Conservation (phyloP, 2,888 invertebrate species). For the Cryptophagus acutangulus region DNA sequence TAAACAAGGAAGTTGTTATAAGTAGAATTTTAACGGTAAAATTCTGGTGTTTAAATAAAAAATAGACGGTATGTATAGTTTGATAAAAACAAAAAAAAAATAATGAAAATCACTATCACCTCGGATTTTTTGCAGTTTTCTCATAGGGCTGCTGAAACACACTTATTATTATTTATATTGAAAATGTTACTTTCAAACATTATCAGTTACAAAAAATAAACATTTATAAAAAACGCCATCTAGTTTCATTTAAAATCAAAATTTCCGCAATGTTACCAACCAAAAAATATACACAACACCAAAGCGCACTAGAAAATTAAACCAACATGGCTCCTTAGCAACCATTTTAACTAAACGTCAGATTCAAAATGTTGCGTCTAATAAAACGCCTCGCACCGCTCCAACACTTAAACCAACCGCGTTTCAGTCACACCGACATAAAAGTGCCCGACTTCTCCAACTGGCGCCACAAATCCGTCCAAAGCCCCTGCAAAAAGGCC, state of each 20-base stretch:
- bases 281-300: no score
- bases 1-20: constrained; percentile 25
- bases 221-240: constrained; percentile 46
- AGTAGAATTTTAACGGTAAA: constrained; percentile 25
- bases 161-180: constrained; percentile 42
- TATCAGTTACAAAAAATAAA: constrained; percentile 46
- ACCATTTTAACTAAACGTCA: no score
- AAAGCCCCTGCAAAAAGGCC: constrained; percentile 54
- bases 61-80: constrained; percentile 38
- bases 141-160: constrained; percentile 30
- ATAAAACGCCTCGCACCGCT: not conserved
- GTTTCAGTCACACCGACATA: constrained; percentile 78
- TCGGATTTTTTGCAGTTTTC: constrained; percentile 31
- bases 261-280: no score
- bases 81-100: constrained; percentile 28
- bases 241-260: no score
- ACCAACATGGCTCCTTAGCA: no score
- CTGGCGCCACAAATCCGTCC: constrained; percentile 67
- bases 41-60: constrained; percentile 29
- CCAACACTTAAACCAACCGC: not conserved
- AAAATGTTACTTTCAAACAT: constrained; percentile 46
- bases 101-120: constrained; percentile 26
- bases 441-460: constrained; percentile 78
- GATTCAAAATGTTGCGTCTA: not conserved
- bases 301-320: not conserved